Evolutionary conservation across 2,888 invertebrate species (phyloP), one percentile per base, ranked within the genome.

Genomic region (Euplagia quadripunctaria): DNA sequence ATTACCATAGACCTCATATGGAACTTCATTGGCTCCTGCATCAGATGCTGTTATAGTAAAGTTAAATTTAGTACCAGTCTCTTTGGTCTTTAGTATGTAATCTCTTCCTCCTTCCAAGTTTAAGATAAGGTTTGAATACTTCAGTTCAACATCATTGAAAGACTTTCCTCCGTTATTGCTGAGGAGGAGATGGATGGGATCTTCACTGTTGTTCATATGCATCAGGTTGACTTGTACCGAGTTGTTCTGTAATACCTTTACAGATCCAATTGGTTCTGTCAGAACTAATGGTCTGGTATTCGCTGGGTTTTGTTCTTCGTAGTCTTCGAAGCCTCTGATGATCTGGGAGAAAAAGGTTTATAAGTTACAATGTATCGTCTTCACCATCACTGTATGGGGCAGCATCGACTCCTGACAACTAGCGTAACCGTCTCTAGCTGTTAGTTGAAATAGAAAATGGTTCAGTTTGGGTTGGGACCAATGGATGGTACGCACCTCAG

Each of bases 61-160:
- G 81, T 95, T 94, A 63, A 96, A 96, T 78, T 93, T 95, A 0
- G 94, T 96, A 4, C 92, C 95, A 0, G 96, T 96, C 83, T 96
- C 95, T 77, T 90, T 94, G 0, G 96, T 95, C 85, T 96, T 95
- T 61, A 96, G 78, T 67, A 96, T 89, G 76, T 96, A 96, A 77
- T 96, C 93, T 74, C 88, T 93, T 8, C 96, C 96, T 41, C 94
- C 94, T 83, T 93, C 90, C 12, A 96, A 85, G 75, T 96, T 94
- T 0, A 93, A 82, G 66, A 96, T 93, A n/a, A 96, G 74, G 78
- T 95, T 95, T 0, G 91, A 88, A 78, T 93, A 92, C 76, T 90
- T 93, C 1, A 96, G 82, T 84, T 94, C 92, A 1, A 96, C 89
- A 16, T 95, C 92, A 75, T 87, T 85, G 77, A 92, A 96, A 0